Base-by-base conservation (phyloP, 2,113 vertebrate species). In the Craseonycteris thonglongyai region DNA sequence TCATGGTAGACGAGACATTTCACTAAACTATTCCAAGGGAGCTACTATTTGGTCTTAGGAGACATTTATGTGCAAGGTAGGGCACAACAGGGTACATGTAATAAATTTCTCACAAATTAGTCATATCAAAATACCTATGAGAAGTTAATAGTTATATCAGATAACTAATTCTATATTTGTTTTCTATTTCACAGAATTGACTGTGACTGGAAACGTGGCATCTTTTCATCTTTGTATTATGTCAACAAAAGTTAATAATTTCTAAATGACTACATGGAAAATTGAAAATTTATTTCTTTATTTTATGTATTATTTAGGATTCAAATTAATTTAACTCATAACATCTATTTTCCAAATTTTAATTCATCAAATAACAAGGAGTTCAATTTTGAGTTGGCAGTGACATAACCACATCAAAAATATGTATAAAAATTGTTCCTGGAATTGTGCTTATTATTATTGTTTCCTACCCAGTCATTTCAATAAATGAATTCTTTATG, bases 401-500 rank as follows among this genome's bases (percentile, higher is more conserved):
- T 78, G 21, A 8, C 59, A 54, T 68, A 49, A 88, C 35, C 6
- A 33, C 83, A 61, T n/a, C 63, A 93, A 95, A 83, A 88, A 59
- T 76, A 21, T 90, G 19, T 93, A 54, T 68, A 87, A 92, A 69
- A 90, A 83, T 65, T 51, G 7, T 84, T 93, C 89, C 26, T 92
- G 26, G 11, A 92, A 88, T 58, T 95, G 33, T 88, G 26, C 66
- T 91, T 95, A 28, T 74, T 92, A 12, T 84, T 92, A 88, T 83
- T 71, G 24, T 84, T 97, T 97, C 76, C 80, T 90, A 76, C 76
- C 84, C 92, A 92, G 92, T 92, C 84, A 82, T 94, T 96, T 93
- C 95, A 97, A 97, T 97, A 97, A 97, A 97, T 71, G 79, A 80
- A 96, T 74, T 74, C 47, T 93, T 87, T 88, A 69, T 86, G 95